Evolutionary conservation across 2,113 vertebrate genomes (phyloP), one percentile per base, ranked within the genome.

Genomic region (Pungitius pungitius): DNA sequence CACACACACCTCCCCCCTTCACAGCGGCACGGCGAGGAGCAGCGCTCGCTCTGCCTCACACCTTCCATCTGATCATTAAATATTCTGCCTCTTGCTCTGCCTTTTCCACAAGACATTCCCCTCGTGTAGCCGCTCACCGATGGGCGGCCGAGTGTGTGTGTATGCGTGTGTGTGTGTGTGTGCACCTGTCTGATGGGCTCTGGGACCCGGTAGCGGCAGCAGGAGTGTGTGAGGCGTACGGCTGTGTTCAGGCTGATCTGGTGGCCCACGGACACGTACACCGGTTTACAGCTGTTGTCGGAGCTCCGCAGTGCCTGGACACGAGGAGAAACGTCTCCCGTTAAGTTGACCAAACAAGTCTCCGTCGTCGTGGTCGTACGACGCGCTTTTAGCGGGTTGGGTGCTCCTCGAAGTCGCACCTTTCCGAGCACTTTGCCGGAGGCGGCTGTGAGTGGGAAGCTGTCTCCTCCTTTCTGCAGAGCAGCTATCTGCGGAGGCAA

Each of bases 131-230:
- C 0, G 18, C 20, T 40, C 54, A 47, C 33, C 33, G 33, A 35
- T 35, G 33, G 33, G 33, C 33, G 33, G 33, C 33, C 5, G 33
- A 35, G 40, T 45, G 63, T 37, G 63, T 39, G 64, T 39, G 51
- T 55, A 22, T 27, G 33, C 59, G 26, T 66, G 49, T 69, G 37
- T 74, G 52, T 68, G 67, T 78, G 58, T 60, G 60, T 40, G 69
- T 56, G 59, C 60, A 97, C 97, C 97, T 99, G 97, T 54, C 96
- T 94, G 93, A 96, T 95, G 37, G 97, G 97, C 92, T 99, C 97
- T 0, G 97, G 97, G 62, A 96, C 65, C 8, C 96, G 93, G 93
- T 94, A 96, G 4, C 86, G 91, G 90, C 96, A 97, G 94, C 97
- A 98, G 86, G 87, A 62, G 15, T 75, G 88, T 59, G 96, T 96